Base-by-base conservation (phyloP, 2,797 vertebrate genomes). In the Ctenopoma multispine region DNA sequence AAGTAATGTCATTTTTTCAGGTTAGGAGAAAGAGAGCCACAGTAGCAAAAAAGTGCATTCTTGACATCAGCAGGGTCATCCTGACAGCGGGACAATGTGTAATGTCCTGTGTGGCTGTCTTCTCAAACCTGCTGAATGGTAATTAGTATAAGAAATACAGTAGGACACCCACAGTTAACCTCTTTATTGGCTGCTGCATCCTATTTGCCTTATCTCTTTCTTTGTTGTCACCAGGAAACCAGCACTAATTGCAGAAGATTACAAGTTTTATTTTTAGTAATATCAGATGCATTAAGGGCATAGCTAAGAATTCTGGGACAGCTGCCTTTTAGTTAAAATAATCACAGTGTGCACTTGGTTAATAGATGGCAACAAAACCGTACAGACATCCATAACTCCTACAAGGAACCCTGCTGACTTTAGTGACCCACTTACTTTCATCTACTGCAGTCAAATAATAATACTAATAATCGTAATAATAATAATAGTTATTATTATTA, bases 81-180 rank as follows among this genome's bases (percentile, higher is more conserved):
- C 55, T 69, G 77, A 81, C 80, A 81, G 71, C 9, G 43, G 80
- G 75, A 80, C 81, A 72, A 69, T 21, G 51, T 65, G 77, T 82
- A 64, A 77, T 36, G 73, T 34, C 59, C 49, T 40, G 23, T 78
- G 69, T 54, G 73, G 47, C 71, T 68, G 69, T 78, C 65, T 72
- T 68, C 56, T 81, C 81, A 66, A 75, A 65, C 62, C 73, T 29
- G 58, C 79, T 63, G 84, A 80, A 86, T 85, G 72, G 64, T 69
- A 91, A 92, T 92, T 87, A 89, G 65, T 21, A 17, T 27, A 18
- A 17, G 63, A 80, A 78, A 84, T 40, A 80, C 83, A 85, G 70
- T 72, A 70, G 51, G 62, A 21, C 56, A 17, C 54, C 46, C 36
- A 65, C 69, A 36, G 71, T 73, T 77, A 74, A 76, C 76, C 71